Evolutionary conservation across 2,113 vertebrate species (phyloP).

Genomic region (Oryzias woworae): DNA sequence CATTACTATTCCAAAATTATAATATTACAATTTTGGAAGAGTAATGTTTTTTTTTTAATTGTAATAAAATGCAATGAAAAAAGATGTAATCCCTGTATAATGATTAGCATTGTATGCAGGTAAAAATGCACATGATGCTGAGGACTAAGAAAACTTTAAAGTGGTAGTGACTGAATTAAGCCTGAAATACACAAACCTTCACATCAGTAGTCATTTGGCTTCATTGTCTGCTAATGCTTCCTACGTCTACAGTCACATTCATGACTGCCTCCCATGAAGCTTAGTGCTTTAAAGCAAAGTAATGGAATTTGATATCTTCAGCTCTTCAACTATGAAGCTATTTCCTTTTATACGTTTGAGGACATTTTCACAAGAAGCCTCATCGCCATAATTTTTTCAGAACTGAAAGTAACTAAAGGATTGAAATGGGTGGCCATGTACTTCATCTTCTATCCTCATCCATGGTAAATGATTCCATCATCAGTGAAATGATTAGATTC

Average conservation of each 20-base stretch:
- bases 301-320: too few species aligned
- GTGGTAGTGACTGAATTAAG: too few species aligned
- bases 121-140: too few species aligned
- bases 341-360: not conserved
- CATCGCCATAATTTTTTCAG: slow-evolving; percentile 11
- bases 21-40: too few species aligned
- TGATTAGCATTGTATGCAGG: too few species aligned
- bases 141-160: too few species aligned
- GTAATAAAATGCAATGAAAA: too few species aligned
- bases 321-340: not conserved
- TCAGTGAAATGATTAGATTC: slow-evolving; percentile 57
- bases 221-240: not conserved
- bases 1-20: too few species aligned
- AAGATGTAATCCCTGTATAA: too few species aligned
- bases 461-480: slow-evolving; percentile 57
- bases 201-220: not conserved
- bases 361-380: slow-evolving; percentile 5
- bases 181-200: too few species aligned
- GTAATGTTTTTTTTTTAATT: too few species aligned
- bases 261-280: not conserved
- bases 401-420: slow-evolving; percentile 27
- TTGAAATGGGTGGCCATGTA: slow-evolving; percentile 36
- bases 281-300: too few species aligned
- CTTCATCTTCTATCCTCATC: slow-evolving; percentile 36
- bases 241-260: not conserved